Base-by-base conservation (phyloP, 1,140 invertebrate genomes). In the Chrysopa pallens region DNA sequence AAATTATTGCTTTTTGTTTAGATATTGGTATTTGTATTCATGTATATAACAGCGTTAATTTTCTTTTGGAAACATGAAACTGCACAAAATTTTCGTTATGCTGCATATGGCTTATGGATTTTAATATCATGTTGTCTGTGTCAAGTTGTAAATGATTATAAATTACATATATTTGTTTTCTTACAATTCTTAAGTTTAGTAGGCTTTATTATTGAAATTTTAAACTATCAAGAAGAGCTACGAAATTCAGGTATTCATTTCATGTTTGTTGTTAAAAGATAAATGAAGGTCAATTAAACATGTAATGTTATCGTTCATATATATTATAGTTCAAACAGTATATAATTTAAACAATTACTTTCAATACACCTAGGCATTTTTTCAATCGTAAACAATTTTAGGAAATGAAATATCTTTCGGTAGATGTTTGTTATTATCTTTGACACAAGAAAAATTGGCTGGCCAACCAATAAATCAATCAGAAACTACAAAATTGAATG, bases 61-160 rank as follows among this genome's bases (percentile, higher is more conserved):
- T 49, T 74, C 8, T 59, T 73, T 40, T 80, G 76, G 76, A 71
- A 59, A 40, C 72, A 69, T 28, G 59, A 69, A 43, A 69, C 72
- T 48, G 69, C 69, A 27, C 49, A 48, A 13, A 50, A 66, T 29
- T 79, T 78, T 50, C 64, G 66, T 40, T 67, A 67, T 29, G 59
- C 64, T 6, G 74, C 76, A 1, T 67, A 69, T 36, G 53, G 67
- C 0, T 54, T 78, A 2, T 80, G 77, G 77, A 57, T 77, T 4
- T 57, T 76, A 2, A 57, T 74, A 14, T 73, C 70, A 38, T 64
- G 73, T 39, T 76, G 69, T 50, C 15, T 78, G 7, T 69, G 75
- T 5, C 73, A 72, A 49, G 51, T 69, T 27, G 64, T 72, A 17
- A 72, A 71, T 7, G 57, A 64, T 17, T 72, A 73, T 40, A 68